Conservation (phyloP, 2,888 invertebrate genomes). For the Erebia epiphron region DNA sequence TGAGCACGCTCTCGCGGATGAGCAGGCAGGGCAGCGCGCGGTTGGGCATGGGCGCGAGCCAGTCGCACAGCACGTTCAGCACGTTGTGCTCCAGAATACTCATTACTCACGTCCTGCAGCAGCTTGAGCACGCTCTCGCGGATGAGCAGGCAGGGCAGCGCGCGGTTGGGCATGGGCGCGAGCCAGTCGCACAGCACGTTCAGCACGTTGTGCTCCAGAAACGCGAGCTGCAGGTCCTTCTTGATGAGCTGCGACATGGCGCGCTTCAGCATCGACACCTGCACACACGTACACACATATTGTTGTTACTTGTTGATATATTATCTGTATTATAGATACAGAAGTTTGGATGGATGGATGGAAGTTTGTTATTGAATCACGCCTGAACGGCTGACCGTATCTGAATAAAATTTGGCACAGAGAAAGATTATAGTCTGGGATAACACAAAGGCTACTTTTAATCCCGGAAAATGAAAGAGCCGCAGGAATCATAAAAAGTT, state of each 20-base stretch:
- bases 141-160: slow-evolving; percentile 96
- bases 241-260: slow-evolving; percentile 97
- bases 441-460: too few relatives aligned
- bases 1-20: background rate
- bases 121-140: slow-evolving; percentile 93
- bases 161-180: slow-evolving; percentile 98
- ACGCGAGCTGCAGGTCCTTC: slow-evolving; percentile 96
- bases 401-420: too few relatives aligned
- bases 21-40: background rate
- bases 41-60: background rate
- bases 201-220: slow-evolving; percentile 97
- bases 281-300: background rate
- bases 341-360: too few relatives aligned
- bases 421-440: too few relatives aligned
- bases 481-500: too few relatives aligned
- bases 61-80: too few relatives aligned
- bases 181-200: slow-evolving; percentile 98
- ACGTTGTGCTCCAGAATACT: too few relatives aligned
- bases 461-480: too few relatives aligned
- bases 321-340: too few relatives aligned
- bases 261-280: slow-evolving; percentile 91
- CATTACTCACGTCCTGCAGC: slow-evolving; percentile 88
- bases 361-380: too few relatives aligned
- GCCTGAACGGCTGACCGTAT: too few relatives aligned
- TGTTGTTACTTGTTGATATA: too few relatives aligned